These are phyloP conservation scores for Drosophila anceps DNA, from an alignment of 2,888 invertebrate species.

Conservation along the genomic window DNA sequence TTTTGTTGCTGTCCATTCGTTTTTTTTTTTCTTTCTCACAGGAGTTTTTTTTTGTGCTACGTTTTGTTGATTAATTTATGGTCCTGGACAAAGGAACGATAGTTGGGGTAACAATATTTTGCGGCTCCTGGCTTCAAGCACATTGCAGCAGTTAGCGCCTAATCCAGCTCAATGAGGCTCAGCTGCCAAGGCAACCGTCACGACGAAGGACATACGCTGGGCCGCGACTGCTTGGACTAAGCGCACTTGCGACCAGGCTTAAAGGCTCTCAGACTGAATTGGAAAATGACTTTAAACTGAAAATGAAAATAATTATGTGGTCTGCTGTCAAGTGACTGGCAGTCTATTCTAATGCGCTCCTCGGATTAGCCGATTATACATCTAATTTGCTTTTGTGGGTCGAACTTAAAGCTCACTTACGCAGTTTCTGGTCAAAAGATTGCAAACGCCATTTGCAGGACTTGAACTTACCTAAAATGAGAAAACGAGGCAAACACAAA, in stretches of 20 bases:
- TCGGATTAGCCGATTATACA: conserved; percentile 20
- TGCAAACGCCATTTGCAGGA: background rate
- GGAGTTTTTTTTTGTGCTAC: conserved; percentile 9
- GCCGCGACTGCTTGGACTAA: conserved; percentile 26
- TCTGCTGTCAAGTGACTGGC: conserved; percentile 50
- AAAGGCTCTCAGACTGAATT: conserved; percentile 68
- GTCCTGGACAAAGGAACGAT: conserved; percentile 8
- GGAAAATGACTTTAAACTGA: conserved; percentile 69
- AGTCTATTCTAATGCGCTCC: conserved; percentile 38
- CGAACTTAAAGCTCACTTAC: conserved; percentile 37
- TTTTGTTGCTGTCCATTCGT: conserved; percentile 24
- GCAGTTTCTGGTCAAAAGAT: background rate
- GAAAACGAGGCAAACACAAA: conserved; percentile 42
- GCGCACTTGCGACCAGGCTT: conserved; percentile 51
- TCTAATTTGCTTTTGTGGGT: conserved; percentile 13
- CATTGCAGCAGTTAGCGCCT: conserved; percentile 72
- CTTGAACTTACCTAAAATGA: conserved; percentile 71
- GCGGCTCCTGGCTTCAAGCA: conserved; percentile 58
- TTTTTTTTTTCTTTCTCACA: conserved; percentile 12
- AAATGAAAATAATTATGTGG: conserved; percentile 76
- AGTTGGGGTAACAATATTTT: conserved; percentile 40
- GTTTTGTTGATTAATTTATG: conserved; percentile 75
- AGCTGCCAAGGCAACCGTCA: conserved; percentile 47
- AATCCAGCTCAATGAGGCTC: conserved; percentile 77
- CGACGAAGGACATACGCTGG: background rate